Evolutionary conservation across 2,113 vertebrate species (phyloP).

Genomic region (Hippocampus mohnikei): DNA sequence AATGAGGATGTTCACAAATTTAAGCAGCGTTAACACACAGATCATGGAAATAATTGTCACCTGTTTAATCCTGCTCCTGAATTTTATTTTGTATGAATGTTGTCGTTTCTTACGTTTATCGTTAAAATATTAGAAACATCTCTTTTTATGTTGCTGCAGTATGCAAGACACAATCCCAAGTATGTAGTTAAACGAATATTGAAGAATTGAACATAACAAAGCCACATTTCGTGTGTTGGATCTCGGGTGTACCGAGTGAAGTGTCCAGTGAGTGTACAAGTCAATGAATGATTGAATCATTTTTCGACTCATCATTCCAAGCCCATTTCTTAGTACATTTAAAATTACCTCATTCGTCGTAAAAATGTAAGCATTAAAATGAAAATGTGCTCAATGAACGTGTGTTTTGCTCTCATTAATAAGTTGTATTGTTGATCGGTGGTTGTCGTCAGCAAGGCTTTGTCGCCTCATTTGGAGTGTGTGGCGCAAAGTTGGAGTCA

Average conservation of each 20-base stretch:
- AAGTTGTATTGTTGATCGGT: too few relatives aligned
- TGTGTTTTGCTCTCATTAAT: background rate
- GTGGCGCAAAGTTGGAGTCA: constrained; percentile 48
- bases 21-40: background rate
- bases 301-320: background rate
- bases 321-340: background rate
- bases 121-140: background rate
- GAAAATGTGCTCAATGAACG: background rate
- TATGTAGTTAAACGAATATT: background rate
- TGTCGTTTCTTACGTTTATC: background rate
- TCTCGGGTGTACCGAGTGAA: background rate
- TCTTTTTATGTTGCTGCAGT: background rate
- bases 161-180: background rate
- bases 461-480: constrained; percentile 58
- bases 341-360: background rate
- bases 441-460: constrained; percentile 51
- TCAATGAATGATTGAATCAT: background rate
- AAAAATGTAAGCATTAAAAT: background rate
- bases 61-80: background rate
- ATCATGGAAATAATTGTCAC: background rate
- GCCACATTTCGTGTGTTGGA: background rate
- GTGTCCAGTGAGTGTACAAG: background rate
- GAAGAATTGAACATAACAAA: background rate
- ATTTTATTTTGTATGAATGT: background rate
- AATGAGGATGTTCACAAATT: background rate